Evolutionary conservation across 2,113 vertebrate genomes (phyloP), one percentile per base, ranked within the genome.

Genomic region (Labeo catla): DNA sequence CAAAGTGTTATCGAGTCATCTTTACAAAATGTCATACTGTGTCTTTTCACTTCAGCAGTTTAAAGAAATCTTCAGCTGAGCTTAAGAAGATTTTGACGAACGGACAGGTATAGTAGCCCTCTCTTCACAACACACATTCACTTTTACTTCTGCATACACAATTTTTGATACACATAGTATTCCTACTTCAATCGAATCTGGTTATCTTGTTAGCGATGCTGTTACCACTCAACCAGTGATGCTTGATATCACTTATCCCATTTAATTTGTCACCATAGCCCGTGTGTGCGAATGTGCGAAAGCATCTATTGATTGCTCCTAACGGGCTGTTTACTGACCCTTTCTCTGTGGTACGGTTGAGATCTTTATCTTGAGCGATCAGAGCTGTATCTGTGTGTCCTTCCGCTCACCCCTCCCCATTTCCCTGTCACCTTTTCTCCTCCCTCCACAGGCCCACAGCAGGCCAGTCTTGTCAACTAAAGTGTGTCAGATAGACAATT

Each of bases 11-110:
- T 15, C 49, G 15, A 70, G 81, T 72, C n/a, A 6, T 74, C 8
- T 78, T 15, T 76, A 52, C n/a, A 54, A 54, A 76, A 23, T 47
- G 39, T 73, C 19, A 16, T 89, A 68, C 85, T 7, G 19, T 87
- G 2, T 78, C 59, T 83, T 86, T 57, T 43, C 65, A 63, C 84
- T 81, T 91, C 89, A 91, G 4, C 90, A 99, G 98, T 90, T 94
- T 99, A 81, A 99, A 98, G 89, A 98, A 98, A 81, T 99, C 98
- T 13, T 99, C 98, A 13, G 98, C 98, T 9, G 98, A 99, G 91
- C 94, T 99, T 65, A 99, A 97, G 93, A 99, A 97, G 89, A 99
- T 99, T 86, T 89, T 99, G 91, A 97, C 97, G 45, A 99, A 97
- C 79, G 98, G 98, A 84, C 97, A 99, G 96, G 98, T 99, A 93